Evolutionary conservation across 2,888 invertebrate species (phyloP).

Genomic region (Meghimatium bilineatum): DNA sequence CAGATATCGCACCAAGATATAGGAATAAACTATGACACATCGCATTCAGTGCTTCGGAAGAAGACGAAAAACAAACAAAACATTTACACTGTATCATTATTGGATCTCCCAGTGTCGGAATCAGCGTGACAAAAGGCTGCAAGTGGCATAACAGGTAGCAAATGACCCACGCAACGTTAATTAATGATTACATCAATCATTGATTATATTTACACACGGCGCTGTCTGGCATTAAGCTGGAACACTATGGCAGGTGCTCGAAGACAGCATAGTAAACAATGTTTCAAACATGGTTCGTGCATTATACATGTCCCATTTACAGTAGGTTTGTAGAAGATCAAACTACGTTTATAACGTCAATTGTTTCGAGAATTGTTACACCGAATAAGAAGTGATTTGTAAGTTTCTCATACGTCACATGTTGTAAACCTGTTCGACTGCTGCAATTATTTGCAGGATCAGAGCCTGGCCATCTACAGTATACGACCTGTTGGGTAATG

Average conservation of each 20-base stretch:
- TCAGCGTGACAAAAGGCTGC: background rate
- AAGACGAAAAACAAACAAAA: background rate
- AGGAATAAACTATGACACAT: too few relatives aligned
- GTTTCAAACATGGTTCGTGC: background rate
- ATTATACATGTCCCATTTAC: conserved; percentile 15
- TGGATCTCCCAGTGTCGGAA: background rate
- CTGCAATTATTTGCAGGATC: too few relatives aligned
- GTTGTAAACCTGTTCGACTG: too few relatives aligned
- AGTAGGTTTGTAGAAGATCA: too few relatives aligned
- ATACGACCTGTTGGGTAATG: too few relatives aligned
- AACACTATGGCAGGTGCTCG: background rate
- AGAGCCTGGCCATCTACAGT: too few relatives aligned
- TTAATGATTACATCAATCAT: conserved; percentile 8
- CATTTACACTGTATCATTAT: background rate
- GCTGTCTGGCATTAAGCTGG: background rate
- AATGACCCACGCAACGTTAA: background rate
- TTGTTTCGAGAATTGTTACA: too few relatives aligned
- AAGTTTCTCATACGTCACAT: too few relatives aligned
- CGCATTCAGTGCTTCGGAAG: too few relatives aligned
- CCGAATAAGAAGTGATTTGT: too few relatives aligned
- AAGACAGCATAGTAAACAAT: background rate
- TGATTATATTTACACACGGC: conserved; percentile 23
- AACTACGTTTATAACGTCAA: too few relatives aligned
- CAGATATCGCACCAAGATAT: too few relatives aligned
- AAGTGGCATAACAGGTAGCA: background rate